Base-by-base conservation (phyloP, 2,797 vertebrate genomes). In the Sebastes taczanowskii region DNA sequence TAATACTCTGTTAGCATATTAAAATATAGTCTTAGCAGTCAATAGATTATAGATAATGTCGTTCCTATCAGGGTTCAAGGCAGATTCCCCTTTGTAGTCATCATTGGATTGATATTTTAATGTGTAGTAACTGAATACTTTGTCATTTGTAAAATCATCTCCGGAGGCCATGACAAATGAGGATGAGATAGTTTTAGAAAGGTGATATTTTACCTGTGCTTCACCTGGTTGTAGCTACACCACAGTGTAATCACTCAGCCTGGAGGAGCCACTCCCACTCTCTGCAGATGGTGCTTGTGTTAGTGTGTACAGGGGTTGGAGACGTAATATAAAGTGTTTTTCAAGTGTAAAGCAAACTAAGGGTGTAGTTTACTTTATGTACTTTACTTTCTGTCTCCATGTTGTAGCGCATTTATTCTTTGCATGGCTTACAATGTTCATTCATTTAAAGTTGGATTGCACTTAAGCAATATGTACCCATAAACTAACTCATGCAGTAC, bases 151-250 rank as follows among this genome's bases (percentile, higher is more conserved):
- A 13, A 46, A 46, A 71, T 46, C 42, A 46, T 18, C 11, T 52
- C 11, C 4, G 7, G 22, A 67, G 58, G 30, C 56, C 53, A 5
- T 64, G 61, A 64, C 38, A 46, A 42, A 64, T 60, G 30, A 38
- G 8, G 6, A 29, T 18, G 11, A 7, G 5, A 11, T 27, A 7
- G 27, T 46, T 74, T 38, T 65, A 29, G 18, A 23, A 23, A 63
- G 60, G 65, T 14, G 34, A 38, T 71, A 25, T 60, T 68, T 76
- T 60, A 52, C 73, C 30, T 63, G 34, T 30, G 18, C 16, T 69
- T 76, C 68, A 80, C 60, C 76, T 84, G 78, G 46, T 75, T 77
- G 64, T 71, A 52, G 23, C 59, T 14, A 11, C 59, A 18, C 49
- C 60, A 32, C 73, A 69, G 66, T 78, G 63, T 80, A 67, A 80